These are phyloP conservation scores for Cephus spinipes DNA, from an alignment of 2,888 invertebrate genomes.

Conservation along the genomic window DNA sequence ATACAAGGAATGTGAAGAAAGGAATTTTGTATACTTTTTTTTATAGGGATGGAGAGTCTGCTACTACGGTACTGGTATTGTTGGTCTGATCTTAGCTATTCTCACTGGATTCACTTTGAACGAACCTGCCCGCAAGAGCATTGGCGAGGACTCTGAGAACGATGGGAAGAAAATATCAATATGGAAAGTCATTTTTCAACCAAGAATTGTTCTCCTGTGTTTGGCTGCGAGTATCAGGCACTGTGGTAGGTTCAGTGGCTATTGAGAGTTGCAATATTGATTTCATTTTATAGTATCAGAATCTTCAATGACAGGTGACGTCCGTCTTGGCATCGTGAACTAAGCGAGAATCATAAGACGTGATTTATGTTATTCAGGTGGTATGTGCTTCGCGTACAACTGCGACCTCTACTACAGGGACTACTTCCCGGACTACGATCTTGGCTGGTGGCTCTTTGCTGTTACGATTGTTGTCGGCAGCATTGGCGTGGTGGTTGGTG, in stretches of 20 bases:
- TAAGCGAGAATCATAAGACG: not conserved
- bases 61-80: constrained; percentile 83
- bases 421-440: constrained; percentile 89
- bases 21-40: not conserved
- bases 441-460: constrained; percentile 91
- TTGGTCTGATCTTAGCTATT: constrained; percentile 78
- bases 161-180: constrained; percentile 72
- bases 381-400: constrained; percentile 92
- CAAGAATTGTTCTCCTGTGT: constrained; percentile 82
- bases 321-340: not conserved
- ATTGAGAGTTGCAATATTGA: not conserved
- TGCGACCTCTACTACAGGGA: constrained; percentile 89
- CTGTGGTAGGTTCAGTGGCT: constrained; percentile 72
- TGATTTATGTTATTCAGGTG: constrained; percentile 70
- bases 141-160: constrained; percentile 73
- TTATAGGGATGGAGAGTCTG: constrained; percentile 84
- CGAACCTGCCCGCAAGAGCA: constrained; percentile 82
- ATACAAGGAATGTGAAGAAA: not conserved
- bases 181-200: constrained; percentile 83
- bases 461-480: constrained; percentile 89
- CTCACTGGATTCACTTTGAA: constrained; percentile 80
- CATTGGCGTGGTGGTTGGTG: constrained; percentile 81
- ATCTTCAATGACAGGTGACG: not conserved
- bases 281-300: not conserved
- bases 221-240: constrained; percentile 90